Conservation (phyloP, 2,888 invertebrate genomes). For the Hydriomena furcata region DNA sequence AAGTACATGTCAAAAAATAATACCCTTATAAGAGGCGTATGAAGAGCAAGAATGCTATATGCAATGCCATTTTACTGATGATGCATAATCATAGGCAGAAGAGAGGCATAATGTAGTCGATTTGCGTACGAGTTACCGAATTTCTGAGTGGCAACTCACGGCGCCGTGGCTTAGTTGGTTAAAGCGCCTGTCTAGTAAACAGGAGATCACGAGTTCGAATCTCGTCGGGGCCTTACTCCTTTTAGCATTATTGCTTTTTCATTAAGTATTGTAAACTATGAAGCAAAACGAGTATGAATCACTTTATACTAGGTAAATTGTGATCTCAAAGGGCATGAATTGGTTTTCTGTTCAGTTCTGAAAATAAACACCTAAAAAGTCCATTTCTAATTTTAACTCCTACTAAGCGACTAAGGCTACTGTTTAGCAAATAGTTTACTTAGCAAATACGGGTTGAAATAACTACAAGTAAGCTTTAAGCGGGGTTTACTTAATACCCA, state of each 20-base stretch:
- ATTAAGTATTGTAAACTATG: too few species aligned
- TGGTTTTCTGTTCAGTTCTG: neutral
- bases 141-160: constrained; percentile 21
- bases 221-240: constrained; percentile 68
- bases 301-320: too few species aligned
- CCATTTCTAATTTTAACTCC: neutral
- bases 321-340: too few species aligned
- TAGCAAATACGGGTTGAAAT: constrained; percentile 13
- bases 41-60: too few species aligned
- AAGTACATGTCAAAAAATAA: too few species aligned
- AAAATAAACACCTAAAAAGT: neutral
- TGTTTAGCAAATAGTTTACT: neutral
- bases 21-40: too few species aligned
- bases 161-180: constrained; percentile 81
- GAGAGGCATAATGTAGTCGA: too few species aligned
- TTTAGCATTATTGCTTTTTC: too few species aligned
- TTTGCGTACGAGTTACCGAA: too few species aligned
- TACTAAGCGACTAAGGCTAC: neutral
- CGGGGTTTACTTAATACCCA: constrained; percentile 7
- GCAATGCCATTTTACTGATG: too few species aligned
- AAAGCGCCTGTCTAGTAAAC: constrained; percentile 82
- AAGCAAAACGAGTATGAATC: too few species aligned
- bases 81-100: too few species aligned
- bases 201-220: constrained; percentile 81
- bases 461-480: constrained; percentile 14